Evolutionary conservation across 2,797 vertebrate species (phyloP), one percentile per base, ranked within the genome.

Genomic region (Macropus fuliginosus): DNA sequence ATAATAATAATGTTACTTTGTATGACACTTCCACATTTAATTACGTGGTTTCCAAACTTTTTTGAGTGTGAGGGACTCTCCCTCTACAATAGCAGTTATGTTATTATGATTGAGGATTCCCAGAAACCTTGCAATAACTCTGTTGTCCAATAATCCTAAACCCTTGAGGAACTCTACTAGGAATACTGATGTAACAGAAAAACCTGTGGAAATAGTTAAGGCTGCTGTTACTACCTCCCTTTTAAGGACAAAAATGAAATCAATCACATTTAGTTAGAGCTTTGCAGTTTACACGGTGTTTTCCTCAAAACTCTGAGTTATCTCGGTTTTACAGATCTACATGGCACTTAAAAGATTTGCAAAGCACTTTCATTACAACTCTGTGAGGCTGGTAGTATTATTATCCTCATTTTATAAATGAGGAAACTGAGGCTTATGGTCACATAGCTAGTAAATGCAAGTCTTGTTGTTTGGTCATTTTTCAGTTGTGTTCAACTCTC

Each of bases 201-300:
- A 21, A 24, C n/a, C 18, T 4, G 18, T 46, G 66, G 94, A 91
- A 91, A 55, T 92, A 92, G 96, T 55, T 92, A 24, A 93, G 91
- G 54, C n/a, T 54, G 91, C 56, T 87, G 92, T 74, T 55, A 90
- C 93, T 91, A 89, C 28, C n/a, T 13, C 50, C 55, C 13, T 92
- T 93, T 92, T 91, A 93, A 91, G 92, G 91, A 91, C 90, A 52
- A 94, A 56, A 66, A 74, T 91, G 57, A 24, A 94, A 29, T n/a
- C n/a, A 40, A 18, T 66, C 62, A 66, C 31, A 66, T 66, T 66
- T 6, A 66, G 14, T 4, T 57, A 57, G 56, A 28, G 27, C 6
- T 55, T 66, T 66, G 62, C 14, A n/a, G 34, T 74, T 40, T 74
- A 74, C 62, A 40, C 18, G 34, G 13, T 40, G 5, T n/a, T n/a